Base-by-base conservation (phyloP, 2,797 vertebrate genomes). In the Lacerta bilineata region DNA sequence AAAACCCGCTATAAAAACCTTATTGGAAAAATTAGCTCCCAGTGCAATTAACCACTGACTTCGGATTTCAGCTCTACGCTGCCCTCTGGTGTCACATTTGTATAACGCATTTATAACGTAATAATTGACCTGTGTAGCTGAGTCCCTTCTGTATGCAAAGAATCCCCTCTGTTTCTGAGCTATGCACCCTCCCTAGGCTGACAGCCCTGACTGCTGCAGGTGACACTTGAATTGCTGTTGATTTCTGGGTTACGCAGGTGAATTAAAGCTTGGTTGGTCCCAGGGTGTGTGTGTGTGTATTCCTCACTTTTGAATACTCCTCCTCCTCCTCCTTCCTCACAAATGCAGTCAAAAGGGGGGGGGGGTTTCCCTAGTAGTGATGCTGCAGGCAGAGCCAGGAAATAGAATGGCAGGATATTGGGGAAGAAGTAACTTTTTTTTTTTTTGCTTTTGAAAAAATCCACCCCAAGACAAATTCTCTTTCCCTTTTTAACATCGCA, bases 321-420 rank as follows among this genome's bases (percentile, higher is more conserved):
- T 93, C 89, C 96, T 94, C 43, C 46, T 50, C 95, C 80, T 91
- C 90, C 94, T 95, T 95, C 90, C 93, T 95, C 80, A 79, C 89
- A 95, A 96, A 82, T 93, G 95, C 95, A 96, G 94, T 96, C 96
- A 94, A 95, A 95, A 93, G 94, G 84, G 77, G 90, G 61, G 41
- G 13, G 13, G 0, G 13, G 90, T 61, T 61, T 82, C 0, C 0
- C n/a, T 41, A 25, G 87, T 79, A 91, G 87, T 5, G 25, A 33
- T 84, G 88, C 92, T 88, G 84, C 89, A 87, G 27, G 69, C 23
- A 90, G 80, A 78, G 41, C 11, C 71, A 55, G 71, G 33, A 68
- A 76, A 90, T 80, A 55, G 2, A 81, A 91, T 72, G 27, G 6
- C 0, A 0, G 0, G 87, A 87, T 88, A 13, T 25, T 77, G 68